Base-by-base conservation (phyloP, 1,140 invertebrate genomes). In the Periplaneta americana region DNA sequence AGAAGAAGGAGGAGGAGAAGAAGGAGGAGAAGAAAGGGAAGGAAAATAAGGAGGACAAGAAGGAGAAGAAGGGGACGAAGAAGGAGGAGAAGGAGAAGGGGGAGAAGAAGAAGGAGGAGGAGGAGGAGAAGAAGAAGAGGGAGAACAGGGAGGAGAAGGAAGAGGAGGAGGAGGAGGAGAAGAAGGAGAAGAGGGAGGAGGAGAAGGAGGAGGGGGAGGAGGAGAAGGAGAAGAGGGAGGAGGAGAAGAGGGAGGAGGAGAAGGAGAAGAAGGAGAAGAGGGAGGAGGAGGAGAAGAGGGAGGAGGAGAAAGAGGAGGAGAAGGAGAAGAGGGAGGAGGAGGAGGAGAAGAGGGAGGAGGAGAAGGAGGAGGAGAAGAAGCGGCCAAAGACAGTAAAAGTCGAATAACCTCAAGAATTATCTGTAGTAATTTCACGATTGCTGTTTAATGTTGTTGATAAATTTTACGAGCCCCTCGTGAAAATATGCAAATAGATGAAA, bases 211-310 rank as follows among this genome's bases (percentile, higher is more conserved):
- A n/a, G 39, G 39, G 39, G 39, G 39, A n/a, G 13, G 39, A n/a
- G 39, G 83, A 81, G 83, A 83, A 83, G 57, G 77, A 28, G 39
- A 82, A 82, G 82, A 82, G 82, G 84, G 79, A 80, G 81, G 82
- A 82, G 75, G 79, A 13, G 36, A 79, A 57, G 82, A 31, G 31
- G 31, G 33, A 80, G 36, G 33, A 28, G 57, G 36, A 35, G 17
- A 32, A 28, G 57, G 15, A 74, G 36, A 11, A 11, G n/a, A n/a
- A n/a, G n/a, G n/a, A n/a, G n/a, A n/a, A n/a, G n/a, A n/a, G n/a
- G n/a, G n/a, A n/a, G n/a, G n/a, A n/a, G n/a, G n/a, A n/a, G n/a
- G n/a, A n/a, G n/a, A n/a, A 15, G 22, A n/a, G 48, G n/a, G 1
- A 57, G 48, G 48, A n/a, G 2, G n/a, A n/a, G 48, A 4, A 57